A percentile compares a stretch with the other conserved stretches of the same genome.
Conservation (phyloP, 2,888 invertebrate species). For the Melanchra persicariae region DNA sequence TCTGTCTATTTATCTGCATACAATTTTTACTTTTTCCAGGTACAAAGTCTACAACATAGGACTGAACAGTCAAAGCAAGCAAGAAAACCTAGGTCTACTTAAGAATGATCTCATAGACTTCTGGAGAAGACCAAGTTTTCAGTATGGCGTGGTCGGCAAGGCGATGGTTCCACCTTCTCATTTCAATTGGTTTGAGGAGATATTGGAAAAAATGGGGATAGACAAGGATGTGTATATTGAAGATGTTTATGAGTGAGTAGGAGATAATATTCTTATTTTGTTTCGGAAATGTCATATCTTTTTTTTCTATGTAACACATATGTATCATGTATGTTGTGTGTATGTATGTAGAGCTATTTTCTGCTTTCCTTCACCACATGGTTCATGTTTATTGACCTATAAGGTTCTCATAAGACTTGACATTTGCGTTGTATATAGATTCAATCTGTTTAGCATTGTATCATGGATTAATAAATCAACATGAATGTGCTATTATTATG, state of each 20-base stretch:
- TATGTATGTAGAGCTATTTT: no score
- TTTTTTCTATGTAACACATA: no score
- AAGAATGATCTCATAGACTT: conserved; percentile 79
- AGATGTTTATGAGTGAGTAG: conserved; percentile 81
- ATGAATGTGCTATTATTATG: no score
- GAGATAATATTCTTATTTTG: background rate
- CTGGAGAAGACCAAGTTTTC: conserved; percentile 77
- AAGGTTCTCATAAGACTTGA: no score
- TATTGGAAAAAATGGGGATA: conserved; percentile 71
- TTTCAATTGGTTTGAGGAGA: conserved; percentile 80
- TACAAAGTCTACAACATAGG: conserved; percentile 80
- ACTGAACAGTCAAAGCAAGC: conserved; percentile 71
- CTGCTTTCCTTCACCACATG: no score
- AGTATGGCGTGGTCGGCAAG: conserved; percentile 73
- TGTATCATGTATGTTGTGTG: no score
- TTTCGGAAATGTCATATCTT: no score
- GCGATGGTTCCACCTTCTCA: conserved; percentile 82
- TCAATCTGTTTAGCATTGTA: no score
- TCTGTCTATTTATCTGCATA: no score
- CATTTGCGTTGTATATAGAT: no score
- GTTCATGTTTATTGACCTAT: no score
- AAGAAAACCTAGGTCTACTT: conserved; percentile 70
- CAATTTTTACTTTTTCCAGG: conserved; percentile 66
- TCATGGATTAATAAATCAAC: no score
- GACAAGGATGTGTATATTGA: conserved; percentile 73